These are phyloP conservation scores for Phaenicophaeus curvirostris DNA, from an alignment of 2,797 vertebrate genomes.

Conservation along the genomic window DNA sequence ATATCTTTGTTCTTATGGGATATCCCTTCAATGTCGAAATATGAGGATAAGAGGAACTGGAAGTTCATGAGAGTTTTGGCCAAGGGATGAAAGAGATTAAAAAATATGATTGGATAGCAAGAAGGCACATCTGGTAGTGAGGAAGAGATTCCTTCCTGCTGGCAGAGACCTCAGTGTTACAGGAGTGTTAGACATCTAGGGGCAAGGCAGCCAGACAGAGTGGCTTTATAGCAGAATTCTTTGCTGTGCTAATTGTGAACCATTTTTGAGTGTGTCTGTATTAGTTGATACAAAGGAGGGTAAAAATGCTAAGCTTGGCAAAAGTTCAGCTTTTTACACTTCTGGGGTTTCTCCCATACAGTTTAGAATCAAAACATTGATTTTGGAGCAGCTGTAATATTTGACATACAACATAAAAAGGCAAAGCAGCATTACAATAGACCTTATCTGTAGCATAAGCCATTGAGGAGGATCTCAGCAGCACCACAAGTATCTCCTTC, in stretches of 20 bases:
- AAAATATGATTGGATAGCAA: not conserved
- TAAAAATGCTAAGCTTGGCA: not conserved
- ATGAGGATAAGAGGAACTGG: not conserved
- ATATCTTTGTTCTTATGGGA: not conserved
- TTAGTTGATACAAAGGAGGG: not conserved
- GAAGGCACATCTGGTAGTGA: not conserved
- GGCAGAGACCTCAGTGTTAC: not conserved
- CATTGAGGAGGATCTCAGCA: not conserved
- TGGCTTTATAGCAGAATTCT: not conserved
- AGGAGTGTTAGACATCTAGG: not conserved
- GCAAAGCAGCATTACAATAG: not conserved
- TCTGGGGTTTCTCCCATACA: accelerated
- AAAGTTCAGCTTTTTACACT: not conserved
- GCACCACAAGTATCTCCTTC: not conserved
- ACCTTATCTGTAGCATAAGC: not conserved
- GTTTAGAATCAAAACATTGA: not conserved
- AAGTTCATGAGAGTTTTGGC: not conserved
- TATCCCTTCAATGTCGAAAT: not conserved
- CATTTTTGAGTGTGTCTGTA: not conserved
- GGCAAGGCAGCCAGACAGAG: not conserved
- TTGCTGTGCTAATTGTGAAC: not conserved
- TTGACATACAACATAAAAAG: not conserved
- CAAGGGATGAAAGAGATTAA: not conserved
- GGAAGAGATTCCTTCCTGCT: not conserved
- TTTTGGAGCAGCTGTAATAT: not conserved